These are phyloP conservation scores for Diachasma alloeum DNA, from an alignment of 1,140 invertebrate species.

Conservation along the genomic window DNA sequence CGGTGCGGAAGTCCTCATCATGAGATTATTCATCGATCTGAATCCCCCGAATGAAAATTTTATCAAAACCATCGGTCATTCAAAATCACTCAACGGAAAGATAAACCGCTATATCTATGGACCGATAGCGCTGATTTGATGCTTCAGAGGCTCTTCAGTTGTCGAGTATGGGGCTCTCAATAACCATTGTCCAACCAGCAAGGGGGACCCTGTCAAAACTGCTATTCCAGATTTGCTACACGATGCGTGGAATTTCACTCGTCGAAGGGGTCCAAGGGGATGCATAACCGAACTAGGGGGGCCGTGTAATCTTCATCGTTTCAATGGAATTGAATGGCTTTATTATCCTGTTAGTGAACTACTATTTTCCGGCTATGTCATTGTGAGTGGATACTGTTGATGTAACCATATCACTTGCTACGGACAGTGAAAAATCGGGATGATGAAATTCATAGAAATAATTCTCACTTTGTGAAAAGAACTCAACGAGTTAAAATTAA, in stretches of 20 bases:
- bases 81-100: not conserved
- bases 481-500: no score
- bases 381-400: not conserved
- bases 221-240: constrained; percentile 55
- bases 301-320: constrained; percentile 27
- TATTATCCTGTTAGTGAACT: constrained; percentile 30
- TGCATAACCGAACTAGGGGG: constrained; percentile 4
- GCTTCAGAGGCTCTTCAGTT: not conserved
- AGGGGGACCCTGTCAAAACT: constrained; percentile 56
- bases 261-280: not conserved
- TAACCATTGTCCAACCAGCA: constrained; percentile 45
- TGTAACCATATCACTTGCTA: not conserved
- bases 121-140: not conserved
- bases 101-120: not conserved
- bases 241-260: constrained; percentile 34
- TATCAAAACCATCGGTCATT: not conserved
- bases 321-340: constrained; percentile 29
- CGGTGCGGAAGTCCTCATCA: not conserved
- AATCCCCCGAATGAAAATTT: no score
- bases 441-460: not conserved
- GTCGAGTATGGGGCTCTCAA: not conserved
- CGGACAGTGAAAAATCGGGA: not conserved
- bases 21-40: not conserved
- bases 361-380: constrained; percentile 10
- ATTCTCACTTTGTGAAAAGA: no score